Base-by-base conservation (phyloP, 2,888 invertebrate species). In the Cerastis leucographa region DNA sequence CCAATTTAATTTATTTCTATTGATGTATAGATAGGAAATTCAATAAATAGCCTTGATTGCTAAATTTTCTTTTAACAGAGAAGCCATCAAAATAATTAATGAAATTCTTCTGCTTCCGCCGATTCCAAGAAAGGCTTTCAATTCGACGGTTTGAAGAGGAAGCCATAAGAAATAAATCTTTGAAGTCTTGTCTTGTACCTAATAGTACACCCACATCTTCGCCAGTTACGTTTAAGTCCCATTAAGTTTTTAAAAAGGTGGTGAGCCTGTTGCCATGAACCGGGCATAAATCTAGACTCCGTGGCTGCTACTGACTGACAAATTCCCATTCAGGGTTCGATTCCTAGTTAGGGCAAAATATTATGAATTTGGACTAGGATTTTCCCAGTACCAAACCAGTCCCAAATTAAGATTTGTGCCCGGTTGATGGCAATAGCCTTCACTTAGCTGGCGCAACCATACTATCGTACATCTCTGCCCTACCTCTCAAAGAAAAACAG, bases 71-170 rank as follows among this genome's bases (percentile, higher is more conserved):
- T 76, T 62, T 79, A 67, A 70, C 69, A 74, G 44, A 14, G 42
- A 71, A 76, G 44, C 71, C 69, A 76, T 66, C 22, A 65, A 71
- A 75, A 66, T 80, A 71, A 80, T 85, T 56, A 85, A 80, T 74
- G 25, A 75, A 78, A 68, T 72, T 75, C 66, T 70, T 70, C 72
- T 17, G n/a, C 71, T 76, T 71, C 42, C 65, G 49, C 22, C 25
- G 51, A 67, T 71, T 68, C 73, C 54, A 14, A 68, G 69, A 51
- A 44, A 42, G 42, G 59, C 51, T 71, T 80, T 76, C 49, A 80
- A 74, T 76, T 73, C 44, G 42, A 65, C 62, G 51, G 22, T 74
- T 56, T 68, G 22, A 75, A 79, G 46, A 56, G 51, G 61, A 54
- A 29, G 44, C 22, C 35, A 72, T 74, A 19, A 51, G 56, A 79